Conservation (phyloP, 2,888 invertebrate species). For the Gerosis bhagava region DNA sequence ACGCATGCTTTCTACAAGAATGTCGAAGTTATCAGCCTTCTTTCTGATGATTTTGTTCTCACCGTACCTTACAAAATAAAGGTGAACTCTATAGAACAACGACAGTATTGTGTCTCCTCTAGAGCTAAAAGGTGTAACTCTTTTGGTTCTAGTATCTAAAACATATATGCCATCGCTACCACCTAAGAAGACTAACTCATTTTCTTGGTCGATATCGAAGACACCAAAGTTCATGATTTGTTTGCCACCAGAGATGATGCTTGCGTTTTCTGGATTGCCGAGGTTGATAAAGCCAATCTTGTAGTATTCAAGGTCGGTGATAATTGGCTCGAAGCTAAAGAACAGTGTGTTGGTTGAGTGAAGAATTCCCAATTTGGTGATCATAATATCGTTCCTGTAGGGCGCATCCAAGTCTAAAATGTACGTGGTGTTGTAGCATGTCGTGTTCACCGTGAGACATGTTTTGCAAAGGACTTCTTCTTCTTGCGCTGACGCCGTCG, state of each 20-base stretch:
- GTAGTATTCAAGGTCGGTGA: constrained; percentile 59
- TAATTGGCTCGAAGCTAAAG: constrained; percentile 62
- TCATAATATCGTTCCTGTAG: constrained; percentile 56
- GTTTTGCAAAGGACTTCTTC: constrained; percentile 41
- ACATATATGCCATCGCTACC: constrained; percentile 62
- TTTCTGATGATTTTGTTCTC: constrained; percentile 55
- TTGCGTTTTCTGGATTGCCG: constrained; percentile 41
- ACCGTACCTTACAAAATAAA: constrained; percentile 55
- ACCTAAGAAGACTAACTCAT: constrained; percentile 57
- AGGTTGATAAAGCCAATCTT: constrained; percentile 63
- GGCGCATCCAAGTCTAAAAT: constrained; percentile 58
- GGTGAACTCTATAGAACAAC: constrained; percentile 55
- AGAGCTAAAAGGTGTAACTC: constrained; percentile 55
- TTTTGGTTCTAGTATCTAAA: constrained; percentile 45
- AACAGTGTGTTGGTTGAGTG: constrained; percentile 52
- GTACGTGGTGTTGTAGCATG: constrained; percentile 55
- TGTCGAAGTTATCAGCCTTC: constrained; percentile 54
- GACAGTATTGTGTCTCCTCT: constrained; percentile 55
- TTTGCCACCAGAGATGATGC: constrained; percentile 45
- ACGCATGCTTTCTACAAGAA: constrained; percentile 45
- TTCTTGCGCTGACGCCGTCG: constrained; percentile 38
- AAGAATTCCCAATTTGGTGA: constrained; percentile 56
- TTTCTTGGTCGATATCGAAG: constrained; percentile 65
- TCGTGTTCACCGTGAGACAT: constrained; percentile 50
- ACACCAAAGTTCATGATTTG: constrained; percentile 58